Evolutionary conservation across 2,797 vertebrate genomes (phyloP).

Genomic region (Melanogrammus aeglefinus): DNA sequence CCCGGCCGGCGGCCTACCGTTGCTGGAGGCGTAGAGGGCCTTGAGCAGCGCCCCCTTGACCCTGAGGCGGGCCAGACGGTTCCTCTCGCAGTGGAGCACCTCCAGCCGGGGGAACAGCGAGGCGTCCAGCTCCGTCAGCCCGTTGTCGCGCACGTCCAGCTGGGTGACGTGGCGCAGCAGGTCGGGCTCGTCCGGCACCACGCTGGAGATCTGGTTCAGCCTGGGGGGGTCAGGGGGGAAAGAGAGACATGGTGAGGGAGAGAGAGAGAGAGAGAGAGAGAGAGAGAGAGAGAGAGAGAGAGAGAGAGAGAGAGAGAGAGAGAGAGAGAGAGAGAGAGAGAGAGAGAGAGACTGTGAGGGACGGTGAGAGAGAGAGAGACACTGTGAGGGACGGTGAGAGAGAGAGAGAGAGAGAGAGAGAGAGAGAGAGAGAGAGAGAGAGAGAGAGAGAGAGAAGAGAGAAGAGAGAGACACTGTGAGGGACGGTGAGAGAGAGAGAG

Average conservation of each 20-base stretch:
- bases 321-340: background rate
- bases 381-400: no score
- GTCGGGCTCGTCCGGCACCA: constrained; percentile 82
- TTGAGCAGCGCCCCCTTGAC: constrained; percentile 87
- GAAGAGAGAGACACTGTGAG: no score
- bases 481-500: background rate
- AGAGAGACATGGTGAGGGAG: no score
- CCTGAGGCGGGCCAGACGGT: constrained; percentile 80
- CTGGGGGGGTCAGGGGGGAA: constrained; percentile 59
- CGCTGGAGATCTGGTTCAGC: constrained; percentile 84
- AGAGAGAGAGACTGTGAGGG: background rate
- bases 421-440: background rate
- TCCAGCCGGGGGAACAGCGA: constrained; percentile 86
- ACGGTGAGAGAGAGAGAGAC: background rate
- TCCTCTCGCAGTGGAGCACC: constrained; percentile 94
- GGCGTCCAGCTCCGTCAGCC: constrained; percentile 83
- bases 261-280: no score
- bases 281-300: no score
- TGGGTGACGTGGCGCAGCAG: constrained; percentile 91
- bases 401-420: background rate
- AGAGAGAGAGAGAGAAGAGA: background rate
- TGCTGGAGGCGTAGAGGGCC: constrained; percentile 84
- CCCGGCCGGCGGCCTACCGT: constrained; percentile 72
- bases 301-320: no score
- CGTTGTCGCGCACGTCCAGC: constrained; percentile 91